Evolutionary conservation across 2,113 vertebrate species (phyloP), one percentile per base, ranked within the genome.

Genomic region (Microcebus ravelobensis): DNA sequence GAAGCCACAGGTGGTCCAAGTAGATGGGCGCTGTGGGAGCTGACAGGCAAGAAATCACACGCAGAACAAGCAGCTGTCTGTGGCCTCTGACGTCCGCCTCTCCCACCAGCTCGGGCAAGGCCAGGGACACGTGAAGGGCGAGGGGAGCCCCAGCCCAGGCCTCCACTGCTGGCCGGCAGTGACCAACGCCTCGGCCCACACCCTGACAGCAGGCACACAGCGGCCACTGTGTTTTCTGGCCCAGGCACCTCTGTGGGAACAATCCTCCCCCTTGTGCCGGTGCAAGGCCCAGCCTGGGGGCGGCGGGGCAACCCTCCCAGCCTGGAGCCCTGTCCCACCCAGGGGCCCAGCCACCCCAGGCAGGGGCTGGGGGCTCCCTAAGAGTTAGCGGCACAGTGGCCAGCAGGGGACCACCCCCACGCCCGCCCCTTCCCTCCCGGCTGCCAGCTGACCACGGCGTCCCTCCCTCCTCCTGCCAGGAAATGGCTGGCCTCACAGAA

Each of bases 211-310:
- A 55, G 57, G 91, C 88, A 95, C 92, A 97, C 97, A 98, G 95
- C 81, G 91, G 89, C 79, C 77, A 71, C 96, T 97, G 97, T 98
- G 94, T 91, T 77, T 95, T 74, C 93, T 70, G 86, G 79, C 91
- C 79, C 45, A 50, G 84, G 91, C 83, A 91, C 88, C 95, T 91
- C 97, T 4, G 74, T 39, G 65, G 88, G 96, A 97, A 98, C 97
- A 98, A 97, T 95, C 91, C 50, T 76, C 55, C 81, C 50, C 74
- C 92, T 97, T 98, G 98, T 98, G 93, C 25, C 9, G 0, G 82
- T 39, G 3, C 0, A 1, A 55, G 42, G 71, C 42, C 57, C 55
- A 21, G 95, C 63, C 85, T n/a, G 17, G 39, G 70, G 86, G 89
- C 93, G 87, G 87, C 50, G 55, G 95, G 80, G 31, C 36, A 74